Conservation (phyloP, 2,888 invertebrate genomes). For the Uloborus plumipes region DNA sequence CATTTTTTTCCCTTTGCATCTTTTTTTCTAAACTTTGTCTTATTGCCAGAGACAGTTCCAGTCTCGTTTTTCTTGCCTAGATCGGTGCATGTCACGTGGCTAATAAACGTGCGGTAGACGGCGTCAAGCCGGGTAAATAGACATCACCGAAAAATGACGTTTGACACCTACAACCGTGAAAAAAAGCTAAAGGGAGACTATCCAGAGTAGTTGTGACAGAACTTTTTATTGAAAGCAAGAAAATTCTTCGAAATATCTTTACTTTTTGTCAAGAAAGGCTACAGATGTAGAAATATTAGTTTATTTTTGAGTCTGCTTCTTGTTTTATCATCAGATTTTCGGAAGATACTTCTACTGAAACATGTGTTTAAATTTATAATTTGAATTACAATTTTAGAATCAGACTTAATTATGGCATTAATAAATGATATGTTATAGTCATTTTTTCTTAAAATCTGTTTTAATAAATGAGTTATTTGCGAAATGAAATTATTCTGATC, state of each 20-base stretch:
- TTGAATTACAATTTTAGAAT: too few relatives aligned
- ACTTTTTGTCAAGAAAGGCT: background rate
- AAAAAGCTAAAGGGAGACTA: conserved; percentile 36
- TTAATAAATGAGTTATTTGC: too few relatives aligned
- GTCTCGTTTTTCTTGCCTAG: conserved; percentile 40
- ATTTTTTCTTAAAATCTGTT: too few relatives aligned
- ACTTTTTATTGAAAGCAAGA: conserved; percentile 14
- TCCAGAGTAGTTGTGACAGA: conserved; percentile 9
- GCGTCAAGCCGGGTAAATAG: conserved; percentile 55
- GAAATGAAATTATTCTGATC: too few relatives aligned
- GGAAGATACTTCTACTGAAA: too few relatives aligned
- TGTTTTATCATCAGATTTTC: too few relatives aligned
- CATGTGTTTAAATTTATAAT: too few relatives aligned
- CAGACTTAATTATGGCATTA: too few relatives aligned
- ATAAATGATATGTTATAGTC: too few relatives aligned
- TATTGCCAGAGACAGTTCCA: conserved; percentile 53
- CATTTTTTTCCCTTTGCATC: background rate
- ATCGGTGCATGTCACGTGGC: conserved; percentile 22
- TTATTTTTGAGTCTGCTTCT: too few relatives aligned
- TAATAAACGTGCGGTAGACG: conserved; percentile 48
- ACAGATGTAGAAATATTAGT: too few relatives aligned
- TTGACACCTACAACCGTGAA: conserved; percentile 27
- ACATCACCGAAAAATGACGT: conserved; percentile 48
- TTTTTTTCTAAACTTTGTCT: too few relatives aligned
- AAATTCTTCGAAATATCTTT: background rate